A percentile compares a stretch with the other conserved stretches of the same genome.
These are phyloP conservation scores for Ascaphus truei DNA, from an alignment of 2,113 vertebrate species.

Conservation along the genomic window DNA sequence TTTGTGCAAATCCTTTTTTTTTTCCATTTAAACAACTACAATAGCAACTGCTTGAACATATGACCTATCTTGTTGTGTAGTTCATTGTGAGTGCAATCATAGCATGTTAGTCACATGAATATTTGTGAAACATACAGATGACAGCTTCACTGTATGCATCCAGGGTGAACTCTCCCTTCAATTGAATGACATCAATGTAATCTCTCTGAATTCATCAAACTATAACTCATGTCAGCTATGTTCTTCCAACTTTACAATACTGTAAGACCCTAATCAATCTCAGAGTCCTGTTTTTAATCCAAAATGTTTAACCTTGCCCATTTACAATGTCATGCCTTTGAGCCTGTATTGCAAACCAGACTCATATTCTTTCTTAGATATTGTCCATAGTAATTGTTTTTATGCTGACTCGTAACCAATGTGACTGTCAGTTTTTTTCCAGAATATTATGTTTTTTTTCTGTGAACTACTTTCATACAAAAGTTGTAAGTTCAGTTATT, in stretches of 20 bases:
- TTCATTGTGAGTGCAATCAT: conserved; percentile 55
- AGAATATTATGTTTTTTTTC: background rate
- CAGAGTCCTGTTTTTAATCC: conserved; percentile 64
- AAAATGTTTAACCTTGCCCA: conserved; percentile 63
- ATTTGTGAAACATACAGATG: conserved; percentile 51
- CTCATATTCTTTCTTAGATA: conserved; percentile 56
- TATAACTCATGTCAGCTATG: conserved; percentile 58
- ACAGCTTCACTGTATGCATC: conserved; percentile 53
- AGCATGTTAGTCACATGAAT: conserved; percentile 53
- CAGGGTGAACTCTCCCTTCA: conserved; percentile 56
- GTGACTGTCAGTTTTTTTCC: conserved; percentile 42
- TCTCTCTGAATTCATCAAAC: conserved; percentile 59
- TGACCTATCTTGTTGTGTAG: too few species aligned
- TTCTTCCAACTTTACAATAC: conserved; percentile 62
- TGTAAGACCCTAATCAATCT: conserved; percentile 61
- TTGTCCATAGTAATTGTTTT: conserved; percentile 59
- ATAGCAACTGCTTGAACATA: too few species aligned
- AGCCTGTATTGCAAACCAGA: conserved; percentile 47
- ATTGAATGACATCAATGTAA: conserved; percentile 57
- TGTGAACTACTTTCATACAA: too few species aligned
- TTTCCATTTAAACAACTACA: too few species aligned
- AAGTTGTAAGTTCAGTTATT: too few species aligned
- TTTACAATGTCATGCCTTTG: conserved; percentile 59
- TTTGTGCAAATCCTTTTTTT: too few species aligned
- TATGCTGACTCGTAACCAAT: conserved; percentile 57